Base-by-base conservation (phyloP, 2,797 vertebrate genomes). In the Buphagus erythrorhynchus region DNA sequence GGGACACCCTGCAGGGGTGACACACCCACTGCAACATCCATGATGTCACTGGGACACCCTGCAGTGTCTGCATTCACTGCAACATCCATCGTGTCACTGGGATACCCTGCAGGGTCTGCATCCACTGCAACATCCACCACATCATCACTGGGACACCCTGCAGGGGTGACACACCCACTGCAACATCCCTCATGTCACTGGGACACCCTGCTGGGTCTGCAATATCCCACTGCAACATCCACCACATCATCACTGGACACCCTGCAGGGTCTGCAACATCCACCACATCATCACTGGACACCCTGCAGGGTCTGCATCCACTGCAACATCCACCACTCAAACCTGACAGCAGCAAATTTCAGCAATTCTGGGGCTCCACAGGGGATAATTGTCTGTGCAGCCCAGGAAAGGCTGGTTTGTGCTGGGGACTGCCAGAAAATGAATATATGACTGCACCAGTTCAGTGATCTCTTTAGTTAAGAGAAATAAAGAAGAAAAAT, bases 381-480 rank as follows among this genome's bases (percentile, higher is more conserved):
- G 22, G 29, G 22, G 26, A 28, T 19, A 46, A 73, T 0, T 24
- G 35, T 12, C 69, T 45, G 17, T 52, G 43, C n/a, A 55, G 57
- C 43, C 73, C 59, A 84, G 43, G 40, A 81, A 33, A 80, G 61
- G 66, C 9, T 71, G 38, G n/a, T 26, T 66, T 72, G 10, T 40
- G 55, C 40, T 77, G 18, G 26, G 29, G 54, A 80, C 25, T 19
- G 68, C 36, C 25, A n/a, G 22, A 80, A 62, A 88, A 45, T 10
- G 3, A 66, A 49, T 20, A 29, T 10, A 25, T 0, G 4, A n/a
- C 9, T 33, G 40, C 0, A 0, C 15, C 28, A 65, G 14, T 9
- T 62, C 36, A 68, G 21, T 5, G 11, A 61, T 21, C 4, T 68
- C 65, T 46, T 69, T 18, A 31, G 18, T 46, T 46, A 58, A 31